These are phyloP conservation scores for Sebastes schlegelii DNA, from an alignment of 2,113 vertebrate species.

Conservation along the genomic window DNA sequence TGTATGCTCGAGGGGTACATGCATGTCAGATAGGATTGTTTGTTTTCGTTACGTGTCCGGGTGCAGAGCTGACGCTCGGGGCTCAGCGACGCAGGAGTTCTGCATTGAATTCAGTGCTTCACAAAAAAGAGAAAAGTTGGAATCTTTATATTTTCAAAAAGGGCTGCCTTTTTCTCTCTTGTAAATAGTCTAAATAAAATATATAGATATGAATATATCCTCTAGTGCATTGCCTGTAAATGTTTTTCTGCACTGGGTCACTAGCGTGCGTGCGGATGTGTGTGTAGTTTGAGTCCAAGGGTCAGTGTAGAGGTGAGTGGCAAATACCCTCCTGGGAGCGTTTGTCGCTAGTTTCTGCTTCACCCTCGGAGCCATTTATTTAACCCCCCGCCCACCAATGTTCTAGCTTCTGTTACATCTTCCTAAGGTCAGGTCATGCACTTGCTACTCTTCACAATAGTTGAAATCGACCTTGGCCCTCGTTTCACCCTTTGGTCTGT, in stretches of 20 bases:
- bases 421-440: constrained; percentile 55
- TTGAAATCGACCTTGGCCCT: constrained; percentile 52
- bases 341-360: constrained; percentile 55
- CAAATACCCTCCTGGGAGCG: constrained; percentile 43
- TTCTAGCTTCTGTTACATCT: constrained; percentile 52
- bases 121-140: constrained; percentile 74
- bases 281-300: constrained; percentile 53
- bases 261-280: constrained; percentile 46
- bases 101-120: constrained; percentile 84
- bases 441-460: constrained; percentile 51
- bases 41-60: constrained; percentile 53
- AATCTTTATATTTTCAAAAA: constrained; percentile 88
- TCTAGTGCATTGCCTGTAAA: constrained; percentile 86
- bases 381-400: not conserved
- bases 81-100: constrained; percentile 62
- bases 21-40: constrained; percentile 70
- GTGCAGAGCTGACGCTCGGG: constrained; percentile 61
- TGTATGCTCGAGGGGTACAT: constrained; percentile 51
- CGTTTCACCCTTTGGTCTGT: constrained; percentile 73
- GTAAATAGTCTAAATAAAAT: constrained; percentile 86
- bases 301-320: constrained; percentile 46
- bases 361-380: constrained; percentile 52
- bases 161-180: constrained; percentile 91
- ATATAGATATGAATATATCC: constrained; percentile 81
- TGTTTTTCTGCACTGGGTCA: constrained; percentile 81